Base-by-base conservation (phyloP, 2,113 vertebrate genomes). In the Trogon melanurus region DNA sequence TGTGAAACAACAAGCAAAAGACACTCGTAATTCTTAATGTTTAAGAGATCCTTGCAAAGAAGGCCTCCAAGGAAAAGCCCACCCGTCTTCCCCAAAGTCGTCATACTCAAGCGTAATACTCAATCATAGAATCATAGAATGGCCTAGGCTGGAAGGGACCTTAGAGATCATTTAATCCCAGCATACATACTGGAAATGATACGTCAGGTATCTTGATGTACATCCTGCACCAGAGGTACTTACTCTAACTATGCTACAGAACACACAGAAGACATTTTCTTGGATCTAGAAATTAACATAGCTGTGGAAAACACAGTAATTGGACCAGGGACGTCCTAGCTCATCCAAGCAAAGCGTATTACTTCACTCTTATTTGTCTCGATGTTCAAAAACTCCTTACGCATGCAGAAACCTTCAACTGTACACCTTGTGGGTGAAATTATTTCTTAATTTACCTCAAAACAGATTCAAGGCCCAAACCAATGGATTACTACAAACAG, bases 201-300 rank as follows among this genome's bases (percentile, higher is more conserved):
- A 18, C 8, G 30, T 34, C 0, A 0, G 11, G 10, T 26, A 45
- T 29, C 54, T 26, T 19, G 45, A 61, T 9, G 16, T 29, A 61
- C 13, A 30, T n/a, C 14, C 61, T 4, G 9, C 23, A 16, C 45
- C 65, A 20, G 27, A 56, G 27, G 6, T 41, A 79, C 16, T 84
- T 90, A 64, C 10, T 64, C 30, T 25, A 87, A 64, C 45, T 56
- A 47, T 5, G 61, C 23, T 75, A 62, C 60, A 60, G 34, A 81
- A 65, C 6, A 25, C 15, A 64, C 3, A 22, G 66, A 56, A 51
- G 17, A 26, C n/a, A 32, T 67, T 48, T 60, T 45, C 27, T 51
- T 89, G 22, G 30, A 44, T 76, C 11, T 36, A 19, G 45, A 23
- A 73, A 64, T 65, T 23, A 58, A 5, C 20, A 14, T 9, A 62